These are phyloP conservation scores for Kryptolebias ocellatus DNA, from an alignment of 2,797 vertebrate genomes.

Conservation along the genomic window DNA sequence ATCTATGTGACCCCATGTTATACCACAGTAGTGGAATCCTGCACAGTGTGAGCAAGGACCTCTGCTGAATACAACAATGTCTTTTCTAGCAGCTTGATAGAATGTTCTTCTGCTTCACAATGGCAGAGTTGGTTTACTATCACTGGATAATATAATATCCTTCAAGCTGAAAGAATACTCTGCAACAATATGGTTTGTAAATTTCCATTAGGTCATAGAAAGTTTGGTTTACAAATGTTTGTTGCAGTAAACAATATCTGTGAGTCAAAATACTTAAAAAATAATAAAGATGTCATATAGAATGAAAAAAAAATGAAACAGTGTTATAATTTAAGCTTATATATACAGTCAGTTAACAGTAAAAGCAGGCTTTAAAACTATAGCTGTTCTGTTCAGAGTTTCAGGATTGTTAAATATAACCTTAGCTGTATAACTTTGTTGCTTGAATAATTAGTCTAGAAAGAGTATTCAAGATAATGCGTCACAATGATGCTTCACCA, in stretches of 20 bases:
- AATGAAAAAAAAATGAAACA: constrained; percentile 1
- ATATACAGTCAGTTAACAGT: constrained; percentile 25
- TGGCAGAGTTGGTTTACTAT: constrained; percentile 24
- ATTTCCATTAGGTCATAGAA: not conserved
- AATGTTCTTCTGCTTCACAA: constrained; percentile 13
- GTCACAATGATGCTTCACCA: constrained; percentile 47
- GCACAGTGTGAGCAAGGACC: constrained; percentile 48
- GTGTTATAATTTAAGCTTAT: constrained; percentile 13
- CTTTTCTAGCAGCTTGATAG: constrained; percentile 35
- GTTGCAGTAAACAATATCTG: not conserved
- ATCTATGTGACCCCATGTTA: constrained; percentile 56
- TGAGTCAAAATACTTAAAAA: constrained; percentile 9
- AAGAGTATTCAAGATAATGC: constrained; percentile 56
- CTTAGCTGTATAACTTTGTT: constrained; percentile 47
- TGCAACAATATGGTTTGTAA: not conserved
- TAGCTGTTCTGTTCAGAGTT: constrained; percentile 16
- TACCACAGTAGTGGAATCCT: constrained; percentile 46
- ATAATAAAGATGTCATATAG: constrained; percentile 2
- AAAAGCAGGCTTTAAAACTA: constrained; percentile 31
- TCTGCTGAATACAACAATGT: constrained; percentile 32
- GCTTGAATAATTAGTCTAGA: constrained; percentile 58
- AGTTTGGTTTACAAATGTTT: not conserved
- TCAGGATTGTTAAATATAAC: constrained; percentile 48
- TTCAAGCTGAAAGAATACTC: not conserved
- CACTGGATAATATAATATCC: not conserved